phyloP scores from a whole-genome alignment of 2,888 invertebrate species.

The Helicoverpa assulta region DNA sequence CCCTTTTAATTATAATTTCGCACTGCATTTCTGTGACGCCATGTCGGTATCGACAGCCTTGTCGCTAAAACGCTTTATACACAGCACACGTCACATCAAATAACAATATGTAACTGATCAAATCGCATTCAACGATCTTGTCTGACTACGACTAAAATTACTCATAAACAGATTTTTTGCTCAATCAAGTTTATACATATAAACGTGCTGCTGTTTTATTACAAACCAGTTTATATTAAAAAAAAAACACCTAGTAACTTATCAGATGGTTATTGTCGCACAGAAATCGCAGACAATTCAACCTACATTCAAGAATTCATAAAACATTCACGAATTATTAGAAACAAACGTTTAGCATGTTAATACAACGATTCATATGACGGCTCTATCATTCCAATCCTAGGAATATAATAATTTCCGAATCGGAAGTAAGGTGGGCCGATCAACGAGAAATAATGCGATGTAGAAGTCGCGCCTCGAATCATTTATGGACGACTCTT shows the following conservation, averaged over 20 bases:
- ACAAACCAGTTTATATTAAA: slow-evolving; percentile 41
- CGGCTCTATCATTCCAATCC: slow-evolving; percentile 81
- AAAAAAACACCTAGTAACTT: slow-evolving; percentile 47
- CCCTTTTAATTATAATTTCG: slow-evolving; percentile 85
- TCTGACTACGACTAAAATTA: slow-evolving; percentile 29
- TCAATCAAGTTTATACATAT: slow-evolving; percentile 18
- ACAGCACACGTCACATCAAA: slow-evolving; percentile 57
- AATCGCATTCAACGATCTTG: slow-evolving; percentile 45
- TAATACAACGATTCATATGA: slow-evolving; percentile 80
- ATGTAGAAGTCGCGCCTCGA: slow-evolving; percentile 87
- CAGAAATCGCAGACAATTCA: slow-evolving; percentile 67
- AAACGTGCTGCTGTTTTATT: slow-evolving; percentile 30
- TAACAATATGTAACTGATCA: slow-evolving; percentile 58
- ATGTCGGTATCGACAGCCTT: slow-evolving; percentile 59
- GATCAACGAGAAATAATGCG: slow-evolving; percentile 87
- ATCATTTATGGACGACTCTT: slow-evolving; percentile 84
- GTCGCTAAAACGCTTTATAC: slow-evolving; percentile 61
- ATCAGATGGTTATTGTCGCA: slow-evolving; percentile 51
- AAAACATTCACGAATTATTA: slow-evolving; percentile 79
- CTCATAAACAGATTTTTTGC: slow-evolving; percentile 35
- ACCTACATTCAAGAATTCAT: slow-evolving; percentile 77
- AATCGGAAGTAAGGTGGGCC: slow-evolving; percentile 89
- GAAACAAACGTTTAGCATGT: slow-evolving; percentile 80
- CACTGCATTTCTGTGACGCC: slow-evolving; percentile 74
- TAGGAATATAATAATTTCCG: slow-evolving; percentile 88